Base-by-base conservation (phyloP, 2,113 vertebrate genomes). In the Spea bombifrons region DNA sequence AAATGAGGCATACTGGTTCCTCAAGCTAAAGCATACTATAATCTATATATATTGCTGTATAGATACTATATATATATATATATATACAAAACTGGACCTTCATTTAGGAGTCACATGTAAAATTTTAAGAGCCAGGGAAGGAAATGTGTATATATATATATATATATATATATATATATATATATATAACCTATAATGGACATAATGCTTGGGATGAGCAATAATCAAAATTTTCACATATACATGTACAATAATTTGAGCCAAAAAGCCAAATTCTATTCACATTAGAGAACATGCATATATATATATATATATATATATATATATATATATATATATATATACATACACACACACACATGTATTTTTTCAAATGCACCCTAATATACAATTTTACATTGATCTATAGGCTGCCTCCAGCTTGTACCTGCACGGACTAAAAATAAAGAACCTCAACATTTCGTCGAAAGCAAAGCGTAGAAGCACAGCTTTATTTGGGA, bases 391-490 rank as follows among this genome's bases (percentile, higher is more conserved):
- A 59, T 13, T 59, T 53, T 53, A 59, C 30, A 30, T 5, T 67
- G 43, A 8, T 65, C 47, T 10, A 10, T 55, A 16, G 16, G 4
- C 12, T 66, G 9, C 47, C 69, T 5, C 5, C 10, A 48, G 69
- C 44, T 59, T 43, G 15, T 80, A 73, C 71, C 71, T 80, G 43
- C n/a, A 49, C n/a, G 1, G 69, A 67, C 8, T 45, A 66, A 79
- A 71, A 77, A 71, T 44, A 70, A 45, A 30, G 71, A 8, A 50
- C 66, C 76, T 71, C 57, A 9, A 44, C 10, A 66, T 73, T 80
- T 80, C 77, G 73, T 73, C 47, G 77, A 80, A 80, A 80, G 71
- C 74, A 75, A 66, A 46, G 12, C 64, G 55, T 52, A 53, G 49
- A 66, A 75, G 49, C 44, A 73, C 52, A 68, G 45, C 49, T 74